These are phyloP conservation scores for Eulemur rubriventer DNA, from an alignment of 2,797 vertebrate genomes.

Conservation along the genomic window DNA sequence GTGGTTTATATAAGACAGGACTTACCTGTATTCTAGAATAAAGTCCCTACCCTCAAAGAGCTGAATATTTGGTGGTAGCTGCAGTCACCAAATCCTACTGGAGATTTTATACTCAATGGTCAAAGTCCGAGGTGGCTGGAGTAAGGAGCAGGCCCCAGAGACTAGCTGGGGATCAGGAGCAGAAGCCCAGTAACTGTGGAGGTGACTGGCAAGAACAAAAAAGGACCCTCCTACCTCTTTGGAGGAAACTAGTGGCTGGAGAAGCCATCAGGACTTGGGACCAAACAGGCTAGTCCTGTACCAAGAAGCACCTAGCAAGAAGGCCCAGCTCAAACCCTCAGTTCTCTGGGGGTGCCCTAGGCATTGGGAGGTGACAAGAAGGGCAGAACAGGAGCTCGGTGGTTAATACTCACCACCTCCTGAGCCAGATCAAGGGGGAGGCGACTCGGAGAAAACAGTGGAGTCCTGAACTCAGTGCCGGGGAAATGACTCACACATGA, in stretches of 20 bases:
- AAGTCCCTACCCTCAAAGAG: not conserved
- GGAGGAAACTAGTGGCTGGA: not conserved
- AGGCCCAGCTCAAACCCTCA: not conserved
- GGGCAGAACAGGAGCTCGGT: not conserved
- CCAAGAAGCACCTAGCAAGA: not conserved
- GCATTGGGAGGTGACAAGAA: not conserved
- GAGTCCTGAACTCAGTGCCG: not conserved
- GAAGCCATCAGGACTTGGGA: not conserved
- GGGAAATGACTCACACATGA: slow-evolving; percentile 53
- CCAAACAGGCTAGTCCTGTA: not conserved
- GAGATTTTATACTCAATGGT: not conserved
- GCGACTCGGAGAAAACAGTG: not conserved
- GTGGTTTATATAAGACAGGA: not conserved
- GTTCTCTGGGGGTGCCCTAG: not conserved
- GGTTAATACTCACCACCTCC: not conserved
- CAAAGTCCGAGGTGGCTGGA: not conserved
- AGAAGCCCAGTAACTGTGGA: not conserved
- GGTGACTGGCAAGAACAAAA: not conserved
- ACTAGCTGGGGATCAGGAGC: not conserved
- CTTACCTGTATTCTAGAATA: not conserved
- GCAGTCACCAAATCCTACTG: not conserved
- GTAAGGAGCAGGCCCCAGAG: not conserved
- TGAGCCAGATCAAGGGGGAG: not conserved
- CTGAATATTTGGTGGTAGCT: not conserved
- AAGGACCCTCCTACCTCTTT: not conserved